A percentile compares a stretch with the other conserved stretches of the same genome.
Evolutionary conservation across 2,888 invertebrate genomes (phyloP).

Genomic region (Tetrapedia diversipes): DNA sequence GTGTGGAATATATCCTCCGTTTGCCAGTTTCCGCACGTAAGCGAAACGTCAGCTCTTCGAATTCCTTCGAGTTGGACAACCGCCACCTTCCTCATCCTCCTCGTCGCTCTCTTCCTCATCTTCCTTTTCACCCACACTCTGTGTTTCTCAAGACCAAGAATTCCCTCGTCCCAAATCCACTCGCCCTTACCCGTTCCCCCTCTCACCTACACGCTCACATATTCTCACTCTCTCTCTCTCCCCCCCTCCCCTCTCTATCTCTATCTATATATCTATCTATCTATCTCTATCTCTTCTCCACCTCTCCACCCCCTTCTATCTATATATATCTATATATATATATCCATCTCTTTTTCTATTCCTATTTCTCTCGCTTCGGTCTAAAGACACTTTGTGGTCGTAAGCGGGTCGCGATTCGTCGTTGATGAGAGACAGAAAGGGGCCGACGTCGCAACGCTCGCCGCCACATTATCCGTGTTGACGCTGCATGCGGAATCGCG

Average conservation of each 20-base stretch:
- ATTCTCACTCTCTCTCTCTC: too few species aligned
- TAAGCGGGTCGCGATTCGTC: slow-evolving; percentile 28
- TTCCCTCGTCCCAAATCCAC: neutral
- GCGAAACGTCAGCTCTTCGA: slow-evolving; percentile 80
- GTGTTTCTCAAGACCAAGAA: slow-evolving; percentile 24
- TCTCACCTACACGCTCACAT: too few species aligned
- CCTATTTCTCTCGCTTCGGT: neutral
- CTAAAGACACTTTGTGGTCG: slow-evolving; percentile 25
- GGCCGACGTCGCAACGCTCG: neutral
- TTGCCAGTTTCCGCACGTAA: slow-evolving; percentile 74
- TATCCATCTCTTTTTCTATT: too few species aligned
- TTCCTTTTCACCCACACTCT: neutral
- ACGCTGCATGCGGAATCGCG: slow-evolving; percentile 34
- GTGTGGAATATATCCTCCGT: slow-evolving; percentile 60
- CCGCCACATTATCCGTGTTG: slow-evolving; percentile 32
- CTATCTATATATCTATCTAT: too few species aligned
- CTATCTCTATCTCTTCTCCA: too few species aligned
- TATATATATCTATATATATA: too few species aligned
- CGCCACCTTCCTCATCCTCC: slow-evolving; percentile 35
- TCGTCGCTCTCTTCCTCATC: neutral
- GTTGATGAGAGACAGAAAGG: slow-evolving; percentile 22
- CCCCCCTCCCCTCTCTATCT: too few species aligned
- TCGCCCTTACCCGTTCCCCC: too few species aligned
- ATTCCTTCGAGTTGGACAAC: slow-evolving; percentile 62
- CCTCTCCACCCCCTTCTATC: too few species aligned